Percentiles rank a stretch among this genome's conserved stretches.
Evolutionary conservation across 2,797 vertebrate species (phyloP).

Genomic region (Linurgus olivaceus): DNA sequence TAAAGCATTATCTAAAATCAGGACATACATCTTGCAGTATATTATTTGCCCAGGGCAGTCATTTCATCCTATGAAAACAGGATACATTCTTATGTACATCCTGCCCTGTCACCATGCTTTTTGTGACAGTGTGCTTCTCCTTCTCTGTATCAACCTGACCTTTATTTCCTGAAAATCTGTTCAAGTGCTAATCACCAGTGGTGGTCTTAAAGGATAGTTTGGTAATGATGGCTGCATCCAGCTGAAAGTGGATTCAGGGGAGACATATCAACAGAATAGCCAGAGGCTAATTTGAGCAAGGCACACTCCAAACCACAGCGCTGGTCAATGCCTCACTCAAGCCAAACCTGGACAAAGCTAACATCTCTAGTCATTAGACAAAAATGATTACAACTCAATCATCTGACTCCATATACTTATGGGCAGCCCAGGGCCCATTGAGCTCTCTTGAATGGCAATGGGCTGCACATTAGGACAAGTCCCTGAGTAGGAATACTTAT

Average conservation of each 20-base stretch:
- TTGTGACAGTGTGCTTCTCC: not conserved
- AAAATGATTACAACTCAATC: not conserved
- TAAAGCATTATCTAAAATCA: conserved; percentile 22
- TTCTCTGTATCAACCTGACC: not conserved
- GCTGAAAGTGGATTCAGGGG: not conserved
- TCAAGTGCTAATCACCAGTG: not conserved
- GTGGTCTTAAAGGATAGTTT: not conserved
- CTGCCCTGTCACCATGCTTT: not conserved
- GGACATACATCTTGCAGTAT: not conserved
- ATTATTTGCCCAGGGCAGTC: not conserved
- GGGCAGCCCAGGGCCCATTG: not conserved
- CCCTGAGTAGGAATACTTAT: not conserved
- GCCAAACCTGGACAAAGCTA: not conserved
- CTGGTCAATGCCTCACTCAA: not conserved
- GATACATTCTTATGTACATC: not conserved
- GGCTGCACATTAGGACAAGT: not conserved
- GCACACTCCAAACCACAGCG: not conserved
- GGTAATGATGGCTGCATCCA: not conserved
- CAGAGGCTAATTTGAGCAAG: not conserved
- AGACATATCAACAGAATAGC: not conserved
- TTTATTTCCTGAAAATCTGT: not conserved
- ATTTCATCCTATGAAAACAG: not conserved
- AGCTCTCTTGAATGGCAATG: not conserved
- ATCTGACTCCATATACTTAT: not conserved
- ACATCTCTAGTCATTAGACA: not conserved